Base-by-base conservation (phyloP, 2,113 vertebrate species). In the Ploceus nigricollis region DNA sequence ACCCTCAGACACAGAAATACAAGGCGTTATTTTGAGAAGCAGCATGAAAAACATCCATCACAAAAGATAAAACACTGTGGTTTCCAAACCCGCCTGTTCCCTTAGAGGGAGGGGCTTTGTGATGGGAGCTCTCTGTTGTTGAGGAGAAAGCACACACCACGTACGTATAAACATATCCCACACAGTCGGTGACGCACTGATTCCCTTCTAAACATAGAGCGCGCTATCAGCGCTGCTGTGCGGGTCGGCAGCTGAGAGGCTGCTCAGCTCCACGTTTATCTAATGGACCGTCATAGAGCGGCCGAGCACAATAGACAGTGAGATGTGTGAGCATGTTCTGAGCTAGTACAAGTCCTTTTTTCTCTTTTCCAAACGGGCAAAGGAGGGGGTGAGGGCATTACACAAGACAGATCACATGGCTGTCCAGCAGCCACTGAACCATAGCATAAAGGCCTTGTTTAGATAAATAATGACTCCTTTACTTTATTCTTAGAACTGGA, bases 141-240 rank as follows among this genome's bases (percentile, higher is more conserved):
- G 65, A 80, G 77, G 73, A 91, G 73, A 89, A 82, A 93, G 71
- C 57, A 72, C 78, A 93, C 78, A 66, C 28, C 82, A 83, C 10
- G 4, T 73, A 78, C n/a, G 65, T n/a, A 37, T 79, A 95, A 97
- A 92, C 84, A 76, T 86, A 44, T 92, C 90, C 90, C 94, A 89
- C 84, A 79, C 13, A 45, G 20, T 6, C 93, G 45, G 89, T 96
- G 96, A 97, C 25, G 21, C 94, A 87, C 53, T 57, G 60, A 69
- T 83, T 96, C 90, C 90, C 93, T 95, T 94, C 97, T 95, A 97
- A 97, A 97, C 94, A 96, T 87, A 97, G 96, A 95, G 77, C 31
- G 8, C 64, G 89, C 92, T 97, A 97, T 97, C 97, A 56, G 84
- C 63, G 31, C 91, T 48, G 54, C 94, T 31, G 87, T 63, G 79